These are phyloP conservation scores for Onthophagus taurus DNA, from an alignment of 1,140 invertebrate genomes.

Conservation along the genomic window DNA sequence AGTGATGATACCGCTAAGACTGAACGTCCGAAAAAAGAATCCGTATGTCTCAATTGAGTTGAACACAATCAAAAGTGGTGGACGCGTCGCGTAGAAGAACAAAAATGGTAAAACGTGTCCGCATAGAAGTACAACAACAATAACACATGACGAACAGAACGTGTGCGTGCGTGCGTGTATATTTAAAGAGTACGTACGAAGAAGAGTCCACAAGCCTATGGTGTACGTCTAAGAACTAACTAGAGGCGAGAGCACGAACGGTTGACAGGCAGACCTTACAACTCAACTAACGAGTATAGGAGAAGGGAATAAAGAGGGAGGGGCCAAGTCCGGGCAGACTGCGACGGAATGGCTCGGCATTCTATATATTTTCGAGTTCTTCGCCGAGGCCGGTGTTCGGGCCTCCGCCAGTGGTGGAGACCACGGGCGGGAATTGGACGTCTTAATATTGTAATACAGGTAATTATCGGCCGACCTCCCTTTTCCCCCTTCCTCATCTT, in stretches of 20 bases:
- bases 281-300: slow-evolving; percentile 34
- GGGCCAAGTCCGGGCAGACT: slow-evolving; percentile 24
- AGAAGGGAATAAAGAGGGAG: slow-evolving; percentile 26
- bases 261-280: slow-evolving; percentile 37
- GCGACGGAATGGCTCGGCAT: slow-evolving; percentile 27
- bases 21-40: too few species aligned
- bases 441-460: slow-evolving; percentile 11
- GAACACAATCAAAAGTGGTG: too few species aligned
- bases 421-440: slow-evolving; percentile 8
- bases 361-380: slow-evolving; percentile 27
- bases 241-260: slow-evolving; percentile 30
- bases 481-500: too few species aligned
- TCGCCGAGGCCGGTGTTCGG: too few species aligned
- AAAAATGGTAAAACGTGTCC: too few species aligned
- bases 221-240: slow-evolving; percentile 32
- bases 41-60: too few species aligned
- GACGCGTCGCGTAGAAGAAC: too few species aligned
- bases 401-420: slow-evolving; percentile 22
- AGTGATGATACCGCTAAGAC: too few species aligned
- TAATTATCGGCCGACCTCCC: slow-evolving; percentile 12
- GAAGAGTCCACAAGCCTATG: slow-evolving; percentile 13
- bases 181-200: slow-evolving; percentile 13
- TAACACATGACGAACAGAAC: too few species aligned
- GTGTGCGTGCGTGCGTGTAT: slow-evolving; percentile 7
- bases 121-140: too few species aligned